These are phyloP conservation scores for Formicarius rufipectus DNA, from an alignment of 2,113 vertebrate genomes.

Conservation along the genomic window DNA sequence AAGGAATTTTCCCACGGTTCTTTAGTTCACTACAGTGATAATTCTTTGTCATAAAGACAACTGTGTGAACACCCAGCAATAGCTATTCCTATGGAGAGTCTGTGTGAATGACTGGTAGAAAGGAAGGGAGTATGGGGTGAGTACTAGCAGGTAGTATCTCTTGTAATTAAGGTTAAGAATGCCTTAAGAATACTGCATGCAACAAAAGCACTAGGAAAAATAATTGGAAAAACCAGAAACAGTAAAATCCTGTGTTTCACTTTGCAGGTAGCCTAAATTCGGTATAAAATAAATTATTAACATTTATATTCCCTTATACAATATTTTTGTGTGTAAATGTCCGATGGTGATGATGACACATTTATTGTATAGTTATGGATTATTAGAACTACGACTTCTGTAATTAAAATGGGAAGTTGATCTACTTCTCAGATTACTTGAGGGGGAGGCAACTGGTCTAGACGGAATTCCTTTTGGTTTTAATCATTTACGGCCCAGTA, in stretches of 20 bases:
- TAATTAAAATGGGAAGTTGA: slow-evolving; percentile 1
- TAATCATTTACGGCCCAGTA: background rate
- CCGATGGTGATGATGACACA: background rate
- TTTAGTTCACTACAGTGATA: background rate
- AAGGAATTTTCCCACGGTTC: background rate
- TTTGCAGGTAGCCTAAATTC: background rate
- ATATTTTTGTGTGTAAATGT: background rate
- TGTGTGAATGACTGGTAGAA: background rate
- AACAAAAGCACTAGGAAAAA: background rate
- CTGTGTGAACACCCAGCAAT: background rate
- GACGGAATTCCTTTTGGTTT: background rate
- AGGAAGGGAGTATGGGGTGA: background rate
- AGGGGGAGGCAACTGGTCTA: background rate
- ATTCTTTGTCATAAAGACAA: background rate
- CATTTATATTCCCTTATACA: background rate
- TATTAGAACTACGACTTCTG: background rate
- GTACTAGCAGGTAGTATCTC: background rate
- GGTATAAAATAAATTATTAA: background rate
- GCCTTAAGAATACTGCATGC: background rate
- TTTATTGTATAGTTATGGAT: background rate
- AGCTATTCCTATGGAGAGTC: background rate
- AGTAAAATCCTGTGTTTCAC: background rate
- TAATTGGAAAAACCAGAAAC: background rate
- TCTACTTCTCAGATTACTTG: background rate
- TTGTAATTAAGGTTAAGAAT: background rate